Percentiles rank a stretch among this genome's conserved stretches.
Evolutionary conservation across 2,113 vertebrate species (phyloP).

Genomic region (Dipodomys ordii): DNA sequence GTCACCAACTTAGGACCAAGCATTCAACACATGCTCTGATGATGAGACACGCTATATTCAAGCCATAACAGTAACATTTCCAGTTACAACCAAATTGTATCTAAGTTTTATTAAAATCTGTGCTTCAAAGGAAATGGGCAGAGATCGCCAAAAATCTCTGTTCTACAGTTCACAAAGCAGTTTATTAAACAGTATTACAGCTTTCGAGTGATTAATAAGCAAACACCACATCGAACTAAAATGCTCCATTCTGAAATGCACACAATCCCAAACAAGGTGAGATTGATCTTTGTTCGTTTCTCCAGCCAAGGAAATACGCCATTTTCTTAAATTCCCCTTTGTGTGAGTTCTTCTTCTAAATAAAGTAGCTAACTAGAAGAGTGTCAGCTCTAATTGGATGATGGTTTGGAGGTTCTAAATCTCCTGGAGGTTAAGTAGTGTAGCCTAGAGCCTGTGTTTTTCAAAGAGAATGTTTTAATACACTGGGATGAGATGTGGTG

Average conservation of each 20-base stretch:
- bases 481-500: constrained; percentile 33
- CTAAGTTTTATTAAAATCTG: not conserved
- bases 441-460: constrained; percentile 32
- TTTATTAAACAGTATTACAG: not conserved
- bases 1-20: not conserved
- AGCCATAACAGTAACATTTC: not conserved
- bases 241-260: constrained; percentile 36
- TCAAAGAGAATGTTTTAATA: constrained; percentile 64
- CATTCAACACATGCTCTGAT: not conserved
- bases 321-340: constrained; percentile 49
- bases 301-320: not conserved
- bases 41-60: not conserved
- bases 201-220: constrained; percentile 24
- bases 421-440: constrained; percentile 30
- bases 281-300: constrained; percentile 32
- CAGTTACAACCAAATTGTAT: not conserved
- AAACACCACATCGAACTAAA: constrained; percentile 3
- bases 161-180: not conserved
- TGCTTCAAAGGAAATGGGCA: not conserved
- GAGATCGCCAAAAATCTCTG: not conserved
- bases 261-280: constrained; percentile 16
- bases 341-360: not conserved
- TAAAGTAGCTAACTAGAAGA: constrained; percentile 32
- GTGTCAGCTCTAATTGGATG: constrained; percentile 31
- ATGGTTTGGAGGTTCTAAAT: constrained; percentile 54